Conservation (phyloP, 2,888 invertebrate species). For the Limenitis camilla region DNA sequence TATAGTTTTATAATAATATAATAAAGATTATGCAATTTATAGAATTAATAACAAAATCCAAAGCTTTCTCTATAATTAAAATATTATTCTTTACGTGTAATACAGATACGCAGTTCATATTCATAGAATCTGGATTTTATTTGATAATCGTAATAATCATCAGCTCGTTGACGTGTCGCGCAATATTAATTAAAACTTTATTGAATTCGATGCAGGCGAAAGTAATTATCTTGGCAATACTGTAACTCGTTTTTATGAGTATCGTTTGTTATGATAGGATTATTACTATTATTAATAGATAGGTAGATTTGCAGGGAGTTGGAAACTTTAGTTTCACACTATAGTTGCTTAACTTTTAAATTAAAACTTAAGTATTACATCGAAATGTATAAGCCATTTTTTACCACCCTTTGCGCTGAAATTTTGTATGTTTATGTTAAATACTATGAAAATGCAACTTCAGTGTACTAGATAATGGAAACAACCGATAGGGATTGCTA, state of each 20-base stretch:
- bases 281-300: background rate
- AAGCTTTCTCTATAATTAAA: background rate
- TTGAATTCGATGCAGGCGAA: slow-evolving; percentile 46
- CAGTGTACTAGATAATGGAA: too few species aligned
- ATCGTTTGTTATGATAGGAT: slow-evolving; percentile 12
- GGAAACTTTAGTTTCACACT: too few species aligned
- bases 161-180: slow-evolving; percentile 23
- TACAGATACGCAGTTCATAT: slow-evolving; percentile 4
- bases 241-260: slow-evolving; percentile 35
- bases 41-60: too few species aligned
- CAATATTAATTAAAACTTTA: slow-evolving; percentile 50
- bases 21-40: too few species aligned
- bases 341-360: too few species aligned
- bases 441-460: too few species aligned
- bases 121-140: slow-evolving; percentile 10
- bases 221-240: slow-evolving; percentile 46
- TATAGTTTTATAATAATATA: too few species aligned
- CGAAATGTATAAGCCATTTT: too few species aligned
- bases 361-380: too few species aligned
- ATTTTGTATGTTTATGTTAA: too few species aligned
- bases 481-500: too few species aligned
- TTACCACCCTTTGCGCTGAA: too few species aligned
- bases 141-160: slow-evolving; percentile 28
- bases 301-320: background rate
- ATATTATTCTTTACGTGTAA: slow-evolving; percentile 1